A percentile compares a stretch with the other conserved stretches of the same genome.
Conservation (phyloP, 2,113 vertebrate species). For the Sigmodon hispidus region DNA sequence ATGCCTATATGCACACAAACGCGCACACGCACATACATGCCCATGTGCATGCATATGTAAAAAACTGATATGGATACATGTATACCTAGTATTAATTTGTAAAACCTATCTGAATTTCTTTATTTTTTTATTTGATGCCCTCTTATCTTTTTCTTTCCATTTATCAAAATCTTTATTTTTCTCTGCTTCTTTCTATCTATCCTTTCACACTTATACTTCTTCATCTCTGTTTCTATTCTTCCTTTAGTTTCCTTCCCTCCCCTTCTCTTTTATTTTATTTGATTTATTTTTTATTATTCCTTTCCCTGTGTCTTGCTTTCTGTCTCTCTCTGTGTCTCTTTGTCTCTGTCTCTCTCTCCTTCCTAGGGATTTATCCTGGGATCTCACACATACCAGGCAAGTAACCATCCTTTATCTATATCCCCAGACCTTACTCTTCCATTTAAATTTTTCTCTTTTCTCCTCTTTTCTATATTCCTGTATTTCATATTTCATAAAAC, state of each 20-base stretch:
- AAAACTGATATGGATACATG: neutral
- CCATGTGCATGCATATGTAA: too few species aligned
- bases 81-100: neutral
- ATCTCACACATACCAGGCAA: neutral
- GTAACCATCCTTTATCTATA: neutral
- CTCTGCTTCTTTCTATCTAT: neutral
- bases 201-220: neutral
- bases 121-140: neutral
- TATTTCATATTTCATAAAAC: constrained; percentile 13
- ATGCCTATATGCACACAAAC: neutral
- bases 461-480: neutral
- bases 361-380: neutral
- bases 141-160: neutral
- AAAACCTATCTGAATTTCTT: neutral
- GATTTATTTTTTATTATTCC: too few species aligned
- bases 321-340: neutral
- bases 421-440: neutral
- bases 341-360: neutral
- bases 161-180: neutral
- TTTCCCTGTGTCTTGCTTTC: neutral
- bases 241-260: neutral
- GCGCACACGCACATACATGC: too few species aligned
- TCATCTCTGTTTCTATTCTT: neutral
- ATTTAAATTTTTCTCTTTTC: neutral
- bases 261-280: neutral